Conservation (phyloP, 2,888 invertebrate species). For the Stenchaetothrips biformis region DNA sequence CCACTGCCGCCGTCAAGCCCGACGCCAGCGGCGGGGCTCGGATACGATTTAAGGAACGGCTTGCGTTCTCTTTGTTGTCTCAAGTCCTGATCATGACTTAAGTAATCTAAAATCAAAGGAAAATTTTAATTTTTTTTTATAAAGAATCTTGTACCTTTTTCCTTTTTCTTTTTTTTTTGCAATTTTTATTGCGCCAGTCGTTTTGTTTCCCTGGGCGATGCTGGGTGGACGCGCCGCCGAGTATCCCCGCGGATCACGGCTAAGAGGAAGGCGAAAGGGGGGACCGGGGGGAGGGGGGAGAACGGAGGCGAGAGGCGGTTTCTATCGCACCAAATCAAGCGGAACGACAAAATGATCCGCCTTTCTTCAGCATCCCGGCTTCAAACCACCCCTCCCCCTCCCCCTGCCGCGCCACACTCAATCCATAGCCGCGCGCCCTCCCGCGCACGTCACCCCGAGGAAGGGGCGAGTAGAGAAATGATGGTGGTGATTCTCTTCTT, state of each 20-base stretch:
- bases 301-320: not conserved
- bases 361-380: not conserved
- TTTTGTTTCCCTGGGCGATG: too few relatives aligned
- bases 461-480: not conserved
- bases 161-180: too few relatives aligned
- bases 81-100: not conserved
- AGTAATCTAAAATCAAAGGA: not conserved
- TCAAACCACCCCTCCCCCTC: not conserved
- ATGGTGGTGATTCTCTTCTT: conserved; percentile 21
- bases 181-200: too few relatives aligned
- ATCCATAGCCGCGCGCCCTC: not conserved
- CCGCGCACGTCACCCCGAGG: not conserved
- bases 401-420: not conserved
- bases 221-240: not conserved
- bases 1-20: too few relatives aligned
- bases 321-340: conserved; percentile 21
- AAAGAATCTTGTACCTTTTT: not conserved
- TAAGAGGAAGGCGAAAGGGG: too few relatives aligned
- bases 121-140: not conserved
- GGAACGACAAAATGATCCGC: conserved; percentile 19
- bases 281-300: too few relatives aligned
- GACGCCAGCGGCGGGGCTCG: too few relatives aligned
- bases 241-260: not conserved
- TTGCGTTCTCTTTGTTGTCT: not conserved
- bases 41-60: not conserved